Evolutionary conservation across 1,140 invertebrate genomes (phyloP).

Genomic region (Eueides isabella): DNA sequence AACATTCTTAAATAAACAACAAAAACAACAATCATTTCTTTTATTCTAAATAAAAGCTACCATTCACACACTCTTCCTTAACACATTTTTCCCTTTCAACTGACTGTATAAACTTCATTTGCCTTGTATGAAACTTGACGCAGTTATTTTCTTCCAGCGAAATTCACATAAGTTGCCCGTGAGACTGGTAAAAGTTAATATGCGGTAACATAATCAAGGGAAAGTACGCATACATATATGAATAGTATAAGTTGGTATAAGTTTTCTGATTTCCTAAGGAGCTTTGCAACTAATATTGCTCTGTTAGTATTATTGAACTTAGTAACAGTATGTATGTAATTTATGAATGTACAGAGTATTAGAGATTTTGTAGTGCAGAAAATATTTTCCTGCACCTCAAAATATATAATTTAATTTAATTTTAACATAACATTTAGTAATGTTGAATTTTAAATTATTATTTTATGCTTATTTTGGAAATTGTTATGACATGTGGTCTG

Average conservation of each 20-base stretch:
- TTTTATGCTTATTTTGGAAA: too few relatives aligned
- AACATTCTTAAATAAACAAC: background rate
- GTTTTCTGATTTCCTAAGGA: background rate
- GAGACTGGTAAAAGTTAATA: slow-evolving; percentile 22
- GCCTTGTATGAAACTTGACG: slow-evolving; percentile 24
- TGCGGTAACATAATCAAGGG: slow-evolving; percentile 19
- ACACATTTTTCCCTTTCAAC: background rate
- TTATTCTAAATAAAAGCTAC: background rate
- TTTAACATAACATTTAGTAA: too few relatives aligned
- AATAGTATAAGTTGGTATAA: background rate
- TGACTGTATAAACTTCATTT: slow-evolving; percentile 30
- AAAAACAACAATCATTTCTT: background rate
- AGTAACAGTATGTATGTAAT: background rate
- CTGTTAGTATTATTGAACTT: background rate
- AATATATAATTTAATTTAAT: too few relatives aligned
- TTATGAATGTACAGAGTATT: background rate
- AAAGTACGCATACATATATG: background rate
- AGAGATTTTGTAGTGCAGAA: too few relatives aligned
- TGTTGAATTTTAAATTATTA: too few relatives aligned
- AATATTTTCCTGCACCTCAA: too few relatives aligned
- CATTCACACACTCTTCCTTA: background rate
- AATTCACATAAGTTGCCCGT: slow-evolving; percentile 31
- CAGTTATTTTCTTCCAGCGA: slow-evolving; percentile 28
- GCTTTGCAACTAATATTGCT: background rate
- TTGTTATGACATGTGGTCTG: too few relatives aligned